A percentile compares a stretch with the other conserved stretches of the same genome.
Evolutionary conservation across 2,888 invertebrate species (phyloP).

Genomic region (Drosophila meridionalis): DNA sequence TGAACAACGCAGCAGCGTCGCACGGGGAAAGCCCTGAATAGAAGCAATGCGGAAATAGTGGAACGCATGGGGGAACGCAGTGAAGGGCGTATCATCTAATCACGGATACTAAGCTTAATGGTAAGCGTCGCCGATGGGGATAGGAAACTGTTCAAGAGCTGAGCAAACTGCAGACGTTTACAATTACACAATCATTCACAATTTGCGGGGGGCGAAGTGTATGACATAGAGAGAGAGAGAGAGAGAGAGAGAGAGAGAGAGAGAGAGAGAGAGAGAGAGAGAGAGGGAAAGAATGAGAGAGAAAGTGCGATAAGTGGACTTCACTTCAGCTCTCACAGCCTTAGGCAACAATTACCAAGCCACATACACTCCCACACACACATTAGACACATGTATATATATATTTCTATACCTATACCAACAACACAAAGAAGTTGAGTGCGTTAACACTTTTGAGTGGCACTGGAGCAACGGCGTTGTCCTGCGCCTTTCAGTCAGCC

Average conservation of each 20-base stretch:
- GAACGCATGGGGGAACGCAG: neutral
- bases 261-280: slow-evolving; percentile 5
- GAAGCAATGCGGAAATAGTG: slow-evolving; percentile 48
- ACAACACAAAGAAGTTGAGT: slow-evolving; percentile 62
- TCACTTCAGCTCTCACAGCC: slow-evolving; percentile 54
- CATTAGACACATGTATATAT: slow-evolving; percentile 10
- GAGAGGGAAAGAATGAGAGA: neutral
- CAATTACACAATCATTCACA: slow-evolving; percentile 59
- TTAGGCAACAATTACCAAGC: slow-evolving; percentile 63
- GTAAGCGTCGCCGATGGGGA: slow-evolving; percentile 42
- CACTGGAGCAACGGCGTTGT: slow-evolving; percentile 46
- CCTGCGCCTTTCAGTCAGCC: slow-evolving; percentile 14
- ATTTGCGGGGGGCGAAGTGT: neutral
- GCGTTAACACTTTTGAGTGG: slow-evolving; percentile 72
- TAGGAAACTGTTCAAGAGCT: slow-evolving; percentile 48
- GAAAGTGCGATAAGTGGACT: slow-evolving; percentile 56
- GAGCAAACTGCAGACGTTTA: slow-evolving; percentile 73
- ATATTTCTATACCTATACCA: neutral
- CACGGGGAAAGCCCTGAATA: slow-evolving; percentile 47
- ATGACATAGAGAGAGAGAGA: slow-evolving; percentile 6
- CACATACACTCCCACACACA: slow-evolving; percentile 27
- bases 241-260: neutral
- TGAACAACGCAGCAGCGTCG: slow-evolving; percentile 36
- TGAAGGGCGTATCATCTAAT: slow-evolving; percentile 59
- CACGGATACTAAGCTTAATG: slow-evolving; percentile 76